phyloP scores from a whole-genome alignment of 2,797 vertebrate genomes.

The Staurois parvus region DNA sequence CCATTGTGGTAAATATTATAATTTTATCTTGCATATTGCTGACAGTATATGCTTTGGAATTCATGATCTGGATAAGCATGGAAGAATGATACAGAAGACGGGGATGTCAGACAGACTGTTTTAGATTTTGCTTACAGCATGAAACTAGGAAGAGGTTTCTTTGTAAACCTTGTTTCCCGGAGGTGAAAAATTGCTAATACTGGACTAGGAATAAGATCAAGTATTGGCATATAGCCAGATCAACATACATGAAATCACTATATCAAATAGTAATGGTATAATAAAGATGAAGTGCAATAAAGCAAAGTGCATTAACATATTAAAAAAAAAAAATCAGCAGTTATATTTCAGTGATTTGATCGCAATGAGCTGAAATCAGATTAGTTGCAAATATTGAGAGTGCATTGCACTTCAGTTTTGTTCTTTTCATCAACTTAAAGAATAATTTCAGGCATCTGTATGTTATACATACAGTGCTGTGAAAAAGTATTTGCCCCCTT shows the following conservation, averaged over 20 bases:
- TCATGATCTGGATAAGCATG: slow-evolving; percentile 38
- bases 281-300: not conserved
- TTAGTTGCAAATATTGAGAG: too few species aligned
- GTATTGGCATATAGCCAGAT: not conserved
- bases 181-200: not conserved
- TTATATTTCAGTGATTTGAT: too few species aligned
- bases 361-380: too few species aligned
- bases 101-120: slow-evolving; percentile 22
- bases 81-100: slow-evolving; percentile 14
- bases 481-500: too few species aligned
- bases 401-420: too few species aligned
- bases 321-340: too few species aligned
- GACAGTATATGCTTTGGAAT: slow-evolving; percentile 33
- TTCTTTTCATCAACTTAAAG: too few species aligned
- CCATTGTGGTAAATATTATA: slow-evolving; percentile 61
- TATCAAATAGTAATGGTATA: not conserved
- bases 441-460: too few species aligned
- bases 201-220: not conserved
- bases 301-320: not conserved
- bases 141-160: slow-evolving; percentile 8
- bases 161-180: not conserved
- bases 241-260: not conserved
- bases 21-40: slow-evolving; percentile 49
- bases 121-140: slow-evolving; percentile 1
- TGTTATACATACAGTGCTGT: too few species aligned